A percentile compares a stretch with the other conserved stretches of the same genome.
These are phyloP conservation scores for Muscicapa striata DNA, from an alignment of 2,797 vertebrate species.

Conservation along the genomic window DNA sequence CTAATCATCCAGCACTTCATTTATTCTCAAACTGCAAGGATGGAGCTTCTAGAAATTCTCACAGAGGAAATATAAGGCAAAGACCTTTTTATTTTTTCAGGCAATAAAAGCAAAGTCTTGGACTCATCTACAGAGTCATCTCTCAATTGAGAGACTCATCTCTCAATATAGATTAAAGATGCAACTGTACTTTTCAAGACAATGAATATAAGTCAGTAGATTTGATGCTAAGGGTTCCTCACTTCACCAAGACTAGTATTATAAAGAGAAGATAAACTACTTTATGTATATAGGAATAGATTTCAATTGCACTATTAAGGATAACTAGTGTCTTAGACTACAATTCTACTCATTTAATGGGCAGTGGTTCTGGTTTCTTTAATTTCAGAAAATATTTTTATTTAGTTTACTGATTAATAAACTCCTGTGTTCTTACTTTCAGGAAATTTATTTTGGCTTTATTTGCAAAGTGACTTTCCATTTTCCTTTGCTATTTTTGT, in stretches of 20 bases:
- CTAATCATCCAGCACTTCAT: neutral
- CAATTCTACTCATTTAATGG: neutral
- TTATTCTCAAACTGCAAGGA: neutral
- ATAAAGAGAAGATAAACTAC: neutral
- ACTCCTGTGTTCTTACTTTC: neutral
- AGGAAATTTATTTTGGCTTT: neutral
- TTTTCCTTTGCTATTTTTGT: neutral
- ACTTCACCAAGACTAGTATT: neutral
- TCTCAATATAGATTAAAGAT: neutral
- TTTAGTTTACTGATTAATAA: neutral
- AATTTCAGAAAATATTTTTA: neutral
- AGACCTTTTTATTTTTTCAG: neutral
- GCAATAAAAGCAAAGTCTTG: neutral
- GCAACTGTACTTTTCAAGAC: neutral
- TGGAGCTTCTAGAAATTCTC: neutral
- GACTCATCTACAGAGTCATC: neutral
- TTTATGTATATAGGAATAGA: neutral
- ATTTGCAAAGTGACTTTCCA: neutral
- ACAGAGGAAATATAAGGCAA: neutral
- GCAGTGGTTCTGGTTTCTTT: neutral
- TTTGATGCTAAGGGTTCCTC: neutral
- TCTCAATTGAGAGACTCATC: too few relatives aligned
- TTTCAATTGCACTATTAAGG: neutral
- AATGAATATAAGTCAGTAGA: neutral
- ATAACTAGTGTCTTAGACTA: neutral